A percentile compares a stretch with the other conserved stretches of the same genome.
Evolutionary conservation across 2,888 invertebrate genomes (phyloP).

Genomic region (Callyntrura guangdongensis): DNA sequence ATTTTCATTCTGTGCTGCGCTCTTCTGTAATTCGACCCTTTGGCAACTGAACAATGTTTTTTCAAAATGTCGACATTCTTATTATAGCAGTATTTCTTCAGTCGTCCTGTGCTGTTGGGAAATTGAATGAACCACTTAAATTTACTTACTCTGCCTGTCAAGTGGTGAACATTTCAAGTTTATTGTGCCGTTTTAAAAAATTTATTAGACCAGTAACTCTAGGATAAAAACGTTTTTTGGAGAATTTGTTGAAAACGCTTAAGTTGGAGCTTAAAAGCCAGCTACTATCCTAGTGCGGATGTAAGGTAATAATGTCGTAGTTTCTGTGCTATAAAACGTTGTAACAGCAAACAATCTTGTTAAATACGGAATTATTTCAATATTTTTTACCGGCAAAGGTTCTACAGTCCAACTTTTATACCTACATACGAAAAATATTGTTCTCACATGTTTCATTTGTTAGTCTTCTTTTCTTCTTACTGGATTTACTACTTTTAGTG

Average conservation of each 20-base stretch:
- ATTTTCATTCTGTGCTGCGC: slow-evolving; percentile 49
- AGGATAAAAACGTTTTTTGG: neutral
- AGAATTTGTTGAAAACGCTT: slow-evolving; percentile 5
- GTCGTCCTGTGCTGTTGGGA: neutral
- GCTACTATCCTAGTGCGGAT: neutral
- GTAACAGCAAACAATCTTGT: too few species aligned
- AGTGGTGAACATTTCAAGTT: slow-evolving; percentile 3
- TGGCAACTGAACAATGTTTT: slow-evolving; percentile 55
- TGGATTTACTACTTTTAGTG: neutral
- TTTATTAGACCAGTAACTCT: neutral
- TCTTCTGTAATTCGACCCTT: slow-evolving; percentile 50
- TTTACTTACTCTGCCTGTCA: neutral
- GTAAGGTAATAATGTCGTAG: slow-evolving; percentile 4
- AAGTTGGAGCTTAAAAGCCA: neutral
- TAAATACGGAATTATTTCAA: too few species aligned
- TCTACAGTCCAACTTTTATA: too few species aligned
- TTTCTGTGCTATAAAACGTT: neutral
- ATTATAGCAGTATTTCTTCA: neutral
- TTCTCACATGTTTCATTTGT: too few species aligned
- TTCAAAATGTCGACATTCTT: neutral
- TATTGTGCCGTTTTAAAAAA: neutral
- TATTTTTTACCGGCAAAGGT: too few species aligned
- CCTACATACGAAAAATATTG: too few species aligned
- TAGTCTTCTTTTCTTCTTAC: neutral
- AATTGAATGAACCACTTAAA: neutral